A percentile compares a stretch with the other conserved stretches of the same genome.
These are phyloP conservation scores for Bimastos eiseni DNA, from an alignment of 2,888 invertebrate species.

Conservation along the genomic window DNA sequence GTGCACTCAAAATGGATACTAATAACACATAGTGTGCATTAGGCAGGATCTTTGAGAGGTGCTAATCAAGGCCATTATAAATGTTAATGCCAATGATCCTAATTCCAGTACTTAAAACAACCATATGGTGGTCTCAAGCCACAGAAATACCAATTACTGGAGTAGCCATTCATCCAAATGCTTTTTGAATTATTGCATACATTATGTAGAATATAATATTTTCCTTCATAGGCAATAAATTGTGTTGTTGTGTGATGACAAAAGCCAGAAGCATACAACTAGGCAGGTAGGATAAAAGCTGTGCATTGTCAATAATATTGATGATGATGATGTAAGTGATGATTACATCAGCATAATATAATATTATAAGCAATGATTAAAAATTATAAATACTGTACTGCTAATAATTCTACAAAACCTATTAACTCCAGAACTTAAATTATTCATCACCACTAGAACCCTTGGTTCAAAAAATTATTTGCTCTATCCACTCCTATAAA, in stretches of 20 bases:
- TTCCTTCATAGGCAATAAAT: neutral
- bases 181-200: neutral
- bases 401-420: too few relatives aligned
- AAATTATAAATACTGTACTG: neutral
- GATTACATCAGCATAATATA: neutral
- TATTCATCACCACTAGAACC: too few relatives aligned
- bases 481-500: neutral
- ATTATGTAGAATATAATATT: neutral
- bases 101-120: neutral
- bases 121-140: neutral
- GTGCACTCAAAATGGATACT: neutral
- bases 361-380: neutral
- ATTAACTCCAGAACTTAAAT: neutral
- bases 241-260: neutral
- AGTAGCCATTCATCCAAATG: neutral
- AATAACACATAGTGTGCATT: neutral
- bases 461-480: neutral
- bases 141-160: neutral
- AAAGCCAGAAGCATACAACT: neutral
- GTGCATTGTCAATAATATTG: neutral
- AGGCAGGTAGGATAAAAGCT: conserved; percentile 2
- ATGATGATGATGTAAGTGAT: neutral
- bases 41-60: neutral
- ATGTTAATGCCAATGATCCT: neutral
- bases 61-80: neutral